phyloP scores from a whole-genome alignment of 2,888 invertebrate species.

The Nowickia ferox region DNA sequence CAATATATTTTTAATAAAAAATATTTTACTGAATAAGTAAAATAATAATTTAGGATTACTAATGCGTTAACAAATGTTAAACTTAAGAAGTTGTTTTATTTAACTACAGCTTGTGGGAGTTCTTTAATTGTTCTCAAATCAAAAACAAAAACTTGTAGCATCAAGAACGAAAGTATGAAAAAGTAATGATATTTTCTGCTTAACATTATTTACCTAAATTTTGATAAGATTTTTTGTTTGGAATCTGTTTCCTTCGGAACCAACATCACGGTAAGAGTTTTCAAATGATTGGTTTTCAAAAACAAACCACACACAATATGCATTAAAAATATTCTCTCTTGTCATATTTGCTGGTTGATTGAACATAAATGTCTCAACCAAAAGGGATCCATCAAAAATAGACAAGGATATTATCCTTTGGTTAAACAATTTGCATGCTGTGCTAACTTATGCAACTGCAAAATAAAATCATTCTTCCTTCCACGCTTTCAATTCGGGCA shows the following conservation, averaged over 20 bases:
- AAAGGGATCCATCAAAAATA: slow-evolving; percentile 71
- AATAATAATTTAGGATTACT: too few relatives aligned
- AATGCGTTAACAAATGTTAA: too few relatives aligned
- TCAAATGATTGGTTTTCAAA: slow-evolving; percentile 35
- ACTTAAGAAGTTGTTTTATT: too few relatives aligned
- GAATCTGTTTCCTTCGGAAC: neutral
- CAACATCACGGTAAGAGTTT: slow-evolving; percentile 16
- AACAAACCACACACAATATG: slow-evolving; percentile 39
- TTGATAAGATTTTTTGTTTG: neutral
- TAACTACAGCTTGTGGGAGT: too few relatives aligned
- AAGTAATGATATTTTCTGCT: too few relatives aligned
- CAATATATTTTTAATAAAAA: too few relatives aligned
- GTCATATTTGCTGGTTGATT: slow-evolving; percentile 71
- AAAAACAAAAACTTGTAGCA: too few relatives aligned
- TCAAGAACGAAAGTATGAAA: too few relatives aligned
- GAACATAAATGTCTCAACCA: slow-evolving; percentile 71
- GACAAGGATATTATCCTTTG: slow-evolving; percentile 67
- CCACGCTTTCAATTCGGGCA: neutral
- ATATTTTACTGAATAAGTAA: too few relatives aligned
- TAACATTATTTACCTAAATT: neutral
- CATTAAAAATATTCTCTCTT: slow-evolving; percentile 32
- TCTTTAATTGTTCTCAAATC: too few relatives aligned
- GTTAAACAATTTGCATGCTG: slow-evolving; percentile 72
- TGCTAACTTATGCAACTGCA: slow-evolving; percentile 69
- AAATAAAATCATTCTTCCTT: slow-evolving; percentile 29